Conservation (phyloP, 2,888 invertebrate species). For the Polyommatus iphigenia region DNA sequence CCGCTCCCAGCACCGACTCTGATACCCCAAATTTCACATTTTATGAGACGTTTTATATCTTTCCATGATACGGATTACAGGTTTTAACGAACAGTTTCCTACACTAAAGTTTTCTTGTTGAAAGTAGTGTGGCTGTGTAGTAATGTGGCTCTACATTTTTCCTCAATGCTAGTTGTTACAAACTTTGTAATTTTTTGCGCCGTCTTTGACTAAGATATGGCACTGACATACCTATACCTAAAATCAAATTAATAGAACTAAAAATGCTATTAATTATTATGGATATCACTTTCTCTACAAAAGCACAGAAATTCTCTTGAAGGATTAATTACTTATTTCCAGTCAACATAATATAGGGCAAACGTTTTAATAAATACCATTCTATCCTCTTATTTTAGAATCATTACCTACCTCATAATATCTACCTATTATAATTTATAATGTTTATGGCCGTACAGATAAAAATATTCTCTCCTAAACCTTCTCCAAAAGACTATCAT, state of each 20-base stretch:
- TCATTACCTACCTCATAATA: not conserved
- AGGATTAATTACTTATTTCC: not conserved
- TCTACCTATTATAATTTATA: not conserved
- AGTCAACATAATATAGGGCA: not conserved
- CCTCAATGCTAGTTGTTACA: too few species aligned
- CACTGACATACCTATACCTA: too few species aligned
- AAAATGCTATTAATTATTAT: too few species aligned
- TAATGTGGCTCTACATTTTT: not conserved
- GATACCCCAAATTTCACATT: conserved; percentile 29
- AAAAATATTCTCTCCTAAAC: conserved; percentile 27
- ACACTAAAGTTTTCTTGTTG: not conserved
- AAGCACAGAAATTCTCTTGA: not conserved
- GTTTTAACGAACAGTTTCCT: not conserved
- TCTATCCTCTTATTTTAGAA: not conserved
- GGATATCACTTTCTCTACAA: not conserved
- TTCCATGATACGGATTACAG: not conserved
- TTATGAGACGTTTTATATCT: conserved; percentile 12
- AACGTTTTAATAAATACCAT: not conserved
- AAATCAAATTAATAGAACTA: too few species aligned
- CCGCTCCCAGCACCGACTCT: not conserved
- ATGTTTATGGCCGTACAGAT: conserved; percentile 6
- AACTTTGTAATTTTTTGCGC: too few species aligned
- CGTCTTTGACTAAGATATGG: too few species aligned
- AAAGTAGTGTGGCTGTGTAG: too few species aligned
- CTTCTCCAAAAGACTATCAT: conserved; percentile 27